Evolutionary conservation across 2,797 vertebrate species (phyloP), one percentile per base, ranked within the genome.

Genomic region (Gastrophryne carolinensis): DNA sequence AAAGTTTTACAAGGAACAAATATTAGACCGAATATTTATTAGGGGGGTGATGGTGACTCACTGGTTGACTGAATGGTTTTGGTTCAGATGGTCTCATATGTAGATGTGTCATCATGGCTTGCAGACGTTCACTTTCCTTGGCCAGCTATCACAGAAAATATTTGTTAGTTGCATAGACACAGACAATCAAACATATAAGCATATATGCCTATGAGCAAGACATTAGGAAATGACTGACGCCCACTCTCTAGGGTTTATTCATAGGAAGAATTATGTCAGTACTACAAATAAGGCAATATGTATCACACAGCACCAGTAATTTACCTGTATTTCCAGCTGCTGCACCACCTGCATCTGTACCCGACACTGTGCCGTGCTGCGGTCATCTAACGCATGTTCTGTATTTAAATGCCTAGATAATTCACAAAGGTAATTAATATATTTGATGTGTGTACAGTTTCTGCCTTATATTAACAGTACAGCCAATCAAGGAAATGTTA

Each of bases 331-430:
- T 90, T 99, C 97, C 89, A 99, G 92, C 88, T 99, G 97, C 86
- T 99, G 97, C 71, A 99, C 97, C 88, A 99, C 97, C 88, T 99
- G 97, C 97, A 99, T 99, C 91, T 99, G 97, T 78, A 99, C 97
- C 83, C 97, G 88, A 86, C 97, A 99, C 89, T 99, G 97, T 78
- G 97, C 97, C 1, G 97, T 99, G 88, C 97, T 99, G 83, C 97
- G 94, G 91, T 99, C 97, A 13, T 99, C 97, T 80, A 99, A 93
- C 84, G 97, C 97, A 11, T 99, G 97, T 83, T 99, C 97, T 17
- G 91, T 98, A 87, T 98, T 98, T 91, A 99, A 95, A 93, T 99
- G 97, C 90, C 97, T 99, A 79, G 21, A 41, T 12, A 23, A 7
- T n/a, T 23, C 6, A 66, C 9, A 56, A 24, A 44, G 21, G 30